Percentiles rank a stretch among this genome's conserved stretches.
Evolutionary conservation across 2,888 invertebrate species (phyloP).

Genomic region (Lumbricus terrestris): DNA sequence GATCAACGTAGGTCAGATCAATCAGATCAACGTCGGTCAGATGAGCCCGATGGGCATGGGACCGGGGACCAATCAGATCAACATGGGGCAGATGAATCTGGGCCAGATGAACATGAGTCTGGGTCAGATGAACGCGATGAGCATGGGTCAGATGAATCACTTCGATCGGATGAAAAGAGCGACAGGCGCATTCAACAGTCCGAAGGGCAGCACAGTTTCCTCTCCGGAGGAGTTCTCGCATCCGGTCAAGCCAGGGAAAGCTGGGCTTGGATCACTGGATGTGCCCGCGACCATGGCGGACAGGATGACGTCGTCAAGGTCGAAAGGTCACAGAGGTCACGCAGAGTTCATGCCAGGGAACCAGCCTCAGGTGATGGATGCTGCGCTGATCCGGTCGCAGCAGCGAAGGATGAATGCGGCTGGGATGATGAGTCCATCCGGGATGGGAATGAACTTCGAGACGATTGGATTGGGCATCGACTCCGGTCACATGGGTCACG

Average conservation of each 20-base stretch:
- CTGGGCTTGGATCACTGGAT: not conserved
- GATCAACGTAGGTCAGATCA: not conserved
- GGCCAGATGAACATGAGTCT: not conserved
- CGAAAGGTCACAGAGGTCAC: not conserved
- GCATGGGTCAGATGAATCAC: not conserved
- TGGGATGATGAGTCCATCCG: not conserved
- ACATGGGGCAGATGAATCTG: conserved; percentile 8
- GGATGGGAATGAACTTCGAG: not conserved
- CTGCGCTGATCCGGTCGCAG: not conserved
- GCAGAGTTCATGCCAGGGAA: not conserved
- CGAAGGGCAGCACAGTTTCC: not conserved
- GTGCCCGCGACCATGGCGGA: not conserved
- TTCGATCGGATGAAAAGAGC: not conserved
- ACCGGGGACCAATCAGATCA: not conserved
- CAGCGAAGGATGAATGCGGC: not conserved
- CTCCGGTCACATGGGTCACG: not conserved
- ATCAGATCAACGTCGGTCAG: conserved; percentile 9
- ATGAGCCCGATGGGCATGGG: conserved; percentile 4
- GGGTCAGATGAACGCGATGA: not conserved
- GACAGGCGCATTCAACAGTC: not conserved
- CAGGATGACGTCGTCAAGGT: not conserved
- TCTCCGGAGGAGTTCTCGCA: not conserved
- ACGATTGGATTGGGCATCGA: not conserved
- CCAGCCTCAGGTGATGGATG: not conserved
- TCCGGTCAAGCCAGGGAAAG: not conserved